Evolutionary conservation across 2,888 invertebrate genomes (phyloP).

Genomic region (Clistopyga incitator): DNA sequence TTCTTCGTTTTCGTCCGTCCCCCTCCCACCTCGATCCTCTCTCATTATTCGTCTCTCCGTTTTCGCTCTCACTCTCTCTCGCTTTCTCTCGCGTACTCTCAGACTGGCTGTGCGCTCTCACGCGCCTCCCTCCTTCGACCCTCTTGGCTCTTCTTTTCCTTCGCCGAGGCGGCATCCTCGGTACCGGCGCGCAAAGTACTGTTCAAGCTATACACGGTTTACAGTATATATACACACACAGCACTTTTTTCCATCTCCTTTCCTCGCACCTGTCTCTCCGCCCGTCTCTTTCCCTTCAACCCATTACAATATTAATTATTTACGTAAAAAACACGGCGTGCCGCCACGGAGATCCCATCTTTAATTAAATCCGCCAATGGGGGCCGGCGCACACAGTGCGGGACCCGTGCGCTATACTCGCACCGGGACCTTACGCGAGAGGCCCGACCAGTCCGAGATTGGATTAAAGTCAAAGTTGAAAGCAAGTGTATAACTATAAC

Average conservation of each 20-base stretch:
- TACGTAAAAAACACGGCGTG: conserved; percentile 78
- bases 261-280: conserved; percentile 29
- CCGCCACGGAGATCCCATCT: conserved; percentile 79
- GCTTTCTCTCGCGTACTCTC: conserved; percentile 36
- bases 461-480: conserved; percentile 71
- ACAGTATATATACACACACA: conserved; percentile 29
- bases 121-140: conserved; percentile 52
- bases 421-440: conserved; percentile 42
- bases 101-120: conserved; percentile 51
- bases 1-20: conserved; percentile 55
- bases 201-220: conserved; percentile 23
- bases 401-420: conserved; percentile 15
- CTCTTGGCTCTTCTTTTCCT: conserved; percentile 30
- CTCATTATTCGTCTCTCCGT: conserved; percentile 46
- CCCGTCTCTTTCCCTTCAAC: conserved; percentile 66
- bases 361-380: conserved; percentile 80
- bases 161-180: conserved; percentile 28
- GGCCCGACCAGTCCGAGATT: conserved; percentile 52
- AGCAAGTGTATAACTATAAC: conserved; percentile 69
- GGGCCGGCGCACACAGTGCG: conserved; percentile 60
- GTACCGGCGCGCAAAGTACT: conserved; percentile 26
- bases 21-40: conserved; percentile 60
- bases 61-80: conserved; percentile 34
- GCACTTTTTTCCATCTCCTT: conserved; percentile 21
- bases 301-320: conserved; percentile 81